Conservation (phyloP, 2,797 vertebrate species). For the Rhabdophis nuchalis region DNA sequence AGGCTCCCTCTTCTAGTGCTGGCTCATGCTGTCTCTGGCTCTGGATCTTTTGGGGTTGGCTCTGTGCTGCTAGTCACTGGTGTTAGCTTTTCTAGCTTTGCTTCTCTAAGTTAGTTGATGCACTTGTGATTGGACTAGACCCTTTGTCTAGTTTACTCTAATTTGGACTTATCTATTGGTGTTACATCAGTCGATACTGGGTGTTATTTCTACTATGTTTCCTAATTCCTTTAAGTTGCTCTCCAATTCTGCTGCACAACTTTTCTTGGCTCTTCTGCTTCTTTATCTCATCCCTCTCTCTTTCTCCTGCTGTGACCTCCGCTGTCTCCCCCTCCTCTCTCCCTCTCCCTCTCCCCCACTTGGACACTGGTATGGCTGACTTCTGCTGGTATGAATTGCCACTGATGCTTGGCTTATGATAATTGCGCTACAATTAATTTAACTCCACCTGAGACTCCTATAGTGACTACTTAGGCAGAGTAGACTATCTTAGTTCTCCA, state of each 20-base stretch:
- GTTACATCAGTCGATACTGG: background rate
- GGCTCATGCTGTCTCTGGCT: background rate
- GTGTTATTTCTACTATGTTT: background rate
- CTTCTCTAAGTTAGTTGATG: background rate
- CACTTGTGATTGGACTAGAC: background rate
- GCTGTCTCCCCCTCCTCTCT: background rate
- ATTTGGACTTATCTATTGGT: background rate
- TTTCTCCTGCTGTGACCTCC: background rate
- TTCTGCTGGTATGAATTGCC: background rate
- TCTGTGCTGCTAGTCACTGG: background rate
- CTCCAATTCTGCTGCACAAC: background rate
- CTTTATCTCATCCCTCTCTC: background rate
- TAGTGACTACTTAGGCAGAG: background rate
- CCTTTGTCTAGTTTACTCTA: background rate
- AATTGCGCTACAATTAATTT: background rate
- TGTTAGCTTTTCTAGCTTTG: background rate
- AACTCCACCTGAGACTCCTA: background rate
- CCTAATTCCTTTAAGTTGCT: background rate
- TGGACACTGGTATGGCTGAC: background rate
- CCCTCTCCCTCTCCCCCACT: background rate
- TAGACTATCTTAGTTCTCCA: background rate
- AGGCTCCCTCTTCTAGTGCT: background rate
- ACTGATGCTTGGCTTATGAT: background rate
- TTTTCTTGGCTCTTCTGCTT: background rate
- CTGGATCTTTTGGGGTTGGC: background rate